A percentile compares a stretch with the other conserved stretches of the same genome.
Conservation (phyloP, 2,113 vertebrate genomes). For the Meles meles region DNA sequence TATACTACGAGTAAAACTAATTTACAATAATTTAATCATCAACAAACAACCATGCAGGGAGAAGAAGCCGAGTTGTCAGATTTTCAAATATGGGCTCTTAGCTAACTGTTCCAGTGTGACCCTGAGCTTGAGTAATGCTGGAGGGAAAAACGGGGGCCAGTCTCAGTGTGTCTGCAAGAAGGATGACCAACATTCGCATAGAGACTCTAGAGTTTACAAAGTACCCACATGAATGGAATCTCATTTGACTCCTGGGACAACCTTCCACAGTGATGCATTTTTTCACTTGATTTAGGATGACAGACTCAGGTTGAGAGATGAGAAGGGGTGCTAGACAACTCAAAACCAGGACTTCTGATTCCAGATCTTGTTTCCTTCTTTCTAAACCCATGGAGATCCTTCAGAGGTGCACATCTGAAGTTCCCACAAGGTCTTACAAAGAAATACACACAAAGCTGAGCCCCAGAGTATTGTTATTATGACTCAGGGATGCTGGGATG, state of each 20-base stretch:
- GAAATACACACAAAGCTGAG: background rate
- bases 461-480: background rate
- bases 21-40: slow-evolving; percentile 69
- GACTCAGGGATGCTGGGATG: background rate
- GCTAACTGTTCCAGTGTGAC: background rate
- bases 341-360: background rate
- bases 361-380: background rate
- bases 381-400: background rate
- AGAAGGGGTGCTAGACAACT: background rate
- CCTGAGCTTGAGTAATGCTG: background rate
- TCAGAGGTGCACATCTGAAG: background rate
- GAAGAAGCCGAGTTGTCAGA: background rate
- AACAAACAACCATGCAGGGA: slow-evolving; percentile 29
- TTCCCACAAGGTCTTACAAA: background rate
- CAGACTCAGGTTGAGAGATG: background rate
- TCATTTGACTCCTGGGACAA: background rate
- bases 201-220: background rate
- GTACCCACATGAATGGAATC: background rate
- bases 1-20: slow-evolving; percentile 47
- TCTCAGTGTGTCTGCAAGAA: background rate
- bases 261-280: background rate
- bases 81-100: slow-evolving; percentile 10
- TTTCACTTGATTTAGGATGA: background rate
- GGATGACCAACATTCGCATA: background rate
- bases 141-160: background rate